These are phyloP conservation scores for Monomorium pharaonis DNA, from an alignment of 1,140 invertebrate genomes.

Conservation along the genomic window DNA sequence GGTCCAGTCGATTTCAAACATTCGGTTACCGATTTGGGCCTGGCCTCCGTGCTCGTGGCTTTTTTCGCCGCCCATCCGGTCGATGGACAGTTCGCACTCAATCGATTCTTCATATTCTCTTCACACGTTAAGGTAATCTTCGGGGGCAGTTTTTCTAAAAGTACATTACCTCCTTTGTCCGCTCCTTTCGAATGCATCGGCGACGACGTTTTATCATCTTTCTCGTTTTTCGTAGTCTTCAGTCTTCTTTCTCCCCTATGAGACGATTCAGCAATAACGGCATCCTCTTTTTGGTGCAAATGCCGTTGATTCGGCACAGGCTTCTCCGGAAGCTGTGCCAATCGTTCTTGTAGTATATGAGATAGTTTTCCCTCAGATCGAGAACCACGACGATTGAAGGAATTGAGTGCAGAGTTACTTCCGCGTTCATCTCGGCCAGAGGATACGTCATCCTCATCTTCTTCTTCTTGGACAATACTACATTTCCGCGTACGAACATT, in stretches of 20 bases:
- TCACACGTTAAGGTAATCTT: constrained; percentile 51
- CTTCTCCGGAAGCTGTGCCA: constrained; percentile 78
- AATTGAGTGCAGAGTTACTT: constrained; percentile 83
- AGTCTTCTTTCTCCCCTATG: constrained; percentile 67
- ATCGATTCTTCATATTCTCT: constrained; percentile 70
- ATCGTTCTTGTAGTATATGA: constrained; percentile 80
- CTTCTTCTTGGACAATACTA: constrained; percentile 94
- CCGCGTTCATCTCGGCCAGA: constrained; percentile 85
- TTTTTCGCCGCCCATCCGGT: constrained; percentile 63
- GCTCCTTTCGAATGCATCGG: constrained; percentile 60
- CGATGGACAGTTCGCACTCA: constrained; percentile 32
- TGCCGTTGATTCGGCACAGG: constrained; percentile 36
- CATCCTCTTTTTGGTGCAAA: constrained; percentile 56
- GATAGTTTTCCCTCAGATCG: constrained; percentile 87
- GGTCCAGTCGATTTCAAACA: constrained; percentile 66
- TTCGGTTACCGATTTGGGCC: constrained; percentile 75
- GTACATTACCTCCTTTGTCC: constrained; percentile 39
- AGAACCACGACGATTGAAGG: constrained; percentile 86
- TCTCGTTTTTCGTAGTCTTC: constrained; percentile 61
- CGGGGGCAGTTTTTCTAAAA: constrained; percentile 49
- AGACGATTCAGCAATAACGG: constrained; percentile 14
- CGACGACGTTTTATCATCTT: constrained; percentile 46
- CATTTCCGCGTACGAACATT: constrained; percentile 90
- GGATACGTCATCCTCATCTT: constrained; percentile 88
- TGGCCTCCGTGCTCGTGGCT: constrained; percentile 60